Percentiles rank a stretch among this genome's conserved stretches.
phyloP scores from a whole-genome alignment of 2,888 invertebrate genomes.

The Archaeoteleia sp. region DNA sequence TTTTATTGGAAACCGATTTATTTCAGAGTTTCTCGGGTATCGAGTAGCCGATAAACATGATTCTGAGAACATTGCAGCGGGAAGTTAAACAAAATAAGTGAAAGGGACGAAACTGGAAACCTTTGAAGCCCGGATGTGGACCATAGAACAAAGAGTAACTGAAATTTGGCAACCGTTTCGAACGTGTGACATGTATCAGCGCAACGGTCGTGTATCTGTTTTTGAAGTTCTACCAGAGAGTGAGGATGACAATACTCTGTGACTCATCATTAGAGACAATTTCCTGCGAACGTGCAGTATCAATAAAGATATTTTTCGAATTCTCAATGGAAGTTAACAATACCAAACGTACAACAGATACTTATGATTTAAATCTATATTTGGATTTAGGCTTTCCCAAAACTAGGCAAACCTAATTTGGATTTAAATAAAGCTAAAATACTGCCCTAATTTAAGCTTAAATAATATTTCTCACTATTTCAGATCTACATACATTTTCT shows the following conservation, averaged over 20 bases:
- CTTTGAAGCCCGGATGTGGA: slow-evolving; percentile 51
- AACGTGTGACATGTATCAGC: slow-evolving; percentile 46
- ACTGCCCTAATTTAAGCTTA: too few relatives aligned
- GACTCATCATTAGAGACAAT: slow-evolving; percentile 25
- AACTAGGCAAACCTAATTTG: too few relatives aligned
- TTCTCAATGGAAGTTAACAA: too few relatives aligned
- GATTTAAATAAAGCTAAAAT: too few relatives aligned
- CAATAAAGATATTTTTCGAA: too few relatives aligned
- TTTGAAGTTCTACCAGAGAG: slow-evolving; percentile 40
- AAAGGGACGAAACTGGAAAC: slow-evolving; percentile 44
- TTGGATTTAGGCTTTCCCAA: too few relatives aligned
- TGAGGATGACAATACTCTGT: slow-evolving; percentile 28
- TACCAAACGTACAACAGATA: too few relatives aligned
- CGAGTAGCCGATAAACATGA: slow-evolving; percentile 49
- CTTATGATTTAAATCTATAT: too few relatives aligned
- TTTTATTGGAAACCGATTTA: slow-evolving; percentile 53
- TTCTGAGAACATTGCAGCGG: slow-evolving; percentile 33
- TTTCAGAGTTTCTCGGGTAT: slow-evolving; percentile 41
- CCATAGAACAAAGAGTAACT: slow-evolving; percentile 51
- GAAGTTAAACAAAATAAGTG: slow-evolving; percentile 43
- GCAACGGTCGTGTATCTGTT: slow-evolving; percentile 51
- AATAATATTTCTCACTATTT: too few relatives aligned
- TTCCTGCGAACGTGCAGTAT: too few relatives aligned
- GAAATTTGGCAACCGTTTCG: slow-evolving; percentile 49
- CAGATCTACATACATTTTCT: too few relatives aligned